These are phyloP conservation scores for Chaetogeoica ovagalla DNA, from an alignment of 2,888 invertebrate genomes.

Conservation along the genomic window DNA sequence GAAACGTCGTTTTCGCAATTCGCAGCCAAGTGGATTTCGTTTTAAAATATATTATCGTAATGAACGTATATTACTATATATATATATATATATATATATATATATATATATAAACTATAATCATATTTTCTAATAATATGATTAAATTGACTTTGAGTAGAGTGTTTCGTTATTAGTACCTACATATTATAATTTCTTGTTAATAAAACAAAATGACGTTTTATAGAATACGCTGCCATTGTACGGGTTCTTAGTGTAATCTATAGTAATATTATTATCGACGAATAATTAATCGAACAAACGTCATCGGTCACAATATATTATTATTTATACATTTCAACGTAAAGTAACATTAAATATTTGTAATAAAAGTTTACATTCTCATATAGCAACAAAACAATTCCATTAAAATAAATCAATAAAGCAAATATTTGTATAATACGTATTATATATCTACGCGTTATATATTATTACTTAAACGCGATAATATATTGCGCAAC, in stretches of 20 bases:
- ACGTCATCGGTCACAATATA: not conserved
- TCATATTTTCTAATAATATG: no score
- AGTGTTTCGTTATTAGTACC: no score
- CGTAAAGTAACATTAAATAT: not conserved
- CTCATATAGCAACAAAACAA: not conserved
- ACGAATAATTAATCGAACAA: conserved; percentile 20
- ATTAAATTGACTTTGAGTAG: no score
- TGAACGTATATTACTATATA: no score
- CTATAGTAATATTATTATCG: not conserved
- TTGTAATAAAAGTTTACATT: conserved; percentile 20
- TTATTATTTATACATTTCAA: not conserved
- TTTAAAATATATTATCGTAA: no score
- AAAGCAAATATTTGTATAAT: conserved; percentile 24
- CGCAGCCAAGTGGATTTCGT: no score
- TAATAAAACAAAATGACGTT: no score
- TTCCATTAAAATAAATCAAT: conserved; percentile 36
- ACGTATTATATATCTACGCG: not conserved
- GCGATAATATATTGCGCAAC: conserved; percentile 2
- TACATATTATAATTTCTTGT: no score
- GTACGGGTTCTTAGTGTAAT: not conserved
- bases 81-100: no score
- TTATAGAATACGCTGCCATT: no score
- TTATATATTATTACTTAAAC: not conserved
- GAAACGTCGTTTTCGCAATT: no score
- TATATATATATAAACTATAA: no score